Evolutionary conservation across 2,113 vertebrate genomes (phyloP), one percentile per base, ranked within the genome.

Genomic region (Seriola quinqueradiata): DNA sequence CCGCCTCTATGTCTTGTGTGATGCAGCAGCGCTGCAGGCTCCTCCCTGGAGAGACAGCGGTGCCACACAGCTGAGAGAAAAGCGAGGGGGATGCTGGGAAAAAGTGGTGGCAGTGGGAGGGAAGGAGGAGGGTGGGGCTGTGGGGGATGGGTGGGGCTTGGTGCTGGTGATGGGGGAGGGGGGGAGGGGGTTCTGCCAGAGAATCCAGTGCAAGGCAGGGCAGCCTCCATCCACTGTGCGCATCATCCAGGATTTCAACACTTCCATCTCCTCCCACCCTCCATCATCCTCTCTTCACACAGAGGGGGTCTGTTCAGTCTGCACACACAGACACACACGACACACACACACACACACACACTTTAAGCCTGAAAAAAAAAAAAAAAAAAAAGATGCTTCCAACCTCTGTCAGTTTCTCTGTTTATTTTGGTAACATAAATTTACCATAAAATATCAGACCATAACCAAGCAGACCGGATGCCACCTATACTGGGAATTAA

Each of bases 11-110:
- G 65, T 57, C 67, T 81, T 59, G 61, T 83, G 82, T 85, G 89
- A 90, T 91, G 91, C 90, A 89, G 93, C 79, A 87, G 82, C 40
- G 55, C 73, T 57, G 59, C 52, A 89, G 75, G 84, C 90, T 90
- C 92, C 90, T 85, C 92, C 91, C 91, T 52, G 46, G 81, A 92
- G 90, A 92, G 85, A 85, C 83, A 89, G 88, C 16, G 36, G 89
- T 89, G 89, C 82, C 92, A 89, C 88, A 91, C 88, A 89, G 90
- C 82, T 86, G 89, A 88, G 70, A 52, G 86, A 77, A 77, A 34
- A 72, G 77, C 82, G 69, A 71, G 61, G 69, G 67, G 86, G 85
- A 79, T 79, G 83, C 60, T 83, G 84, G 79, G 85, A 80, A 81
- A 87, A 75, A 38, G 3, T 5, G 77, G 40, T 46, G 67, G 75